Evolutionary conservation across 2,797 vertebrate genomes (phyloP).

Genomic region (Clarias laeviceps): DNA sequence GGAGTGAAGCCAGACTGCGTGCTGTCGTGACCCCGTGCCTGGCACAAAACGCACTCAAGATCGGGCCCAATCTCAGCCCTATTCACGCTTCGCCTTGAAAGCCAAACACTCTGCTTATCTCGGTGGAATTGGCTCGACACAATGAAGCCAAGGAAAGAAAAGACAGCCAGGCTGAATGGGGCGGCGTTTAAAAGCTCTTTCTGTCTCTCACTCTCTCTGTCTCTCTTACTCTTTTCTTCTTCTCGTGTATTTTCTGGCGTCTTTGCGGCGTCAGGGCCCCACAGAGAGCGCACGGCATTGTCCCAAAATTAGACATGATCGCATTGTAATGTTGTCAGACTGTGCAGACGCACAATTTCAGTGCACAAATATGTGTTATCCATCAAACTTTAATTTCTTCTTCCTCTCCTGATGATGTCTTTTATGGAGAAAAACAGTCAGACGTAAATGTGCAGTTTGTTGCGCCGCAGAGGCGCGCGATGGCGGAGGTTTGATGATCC

Average conservation of each 20-base stretch:
- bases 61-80: conserved; percentile 58
- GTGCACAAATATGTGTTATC: background rate
- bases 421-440: conserved; percentile 27
- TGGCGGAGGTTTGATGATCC: conserved; percentile 27
- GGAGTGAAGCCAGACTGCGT: conserved; percentile 59
- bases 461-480: background rate
- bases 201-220: conserved; percentile 23
- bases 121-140: conserved; percentile 65
- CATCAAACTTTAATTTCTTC: conserved; percentile 31
- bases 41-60: conserved; percentile 61
- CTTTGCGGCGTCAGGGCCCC: background rate
- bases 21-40: conserved; percentile 49
- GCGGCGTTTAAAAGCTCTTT: conserved; percentile 61
- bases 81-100: conserved; percentile 71
- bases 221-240: conserved; percentile 18
- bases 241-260: background rate
- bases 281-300: background rate
- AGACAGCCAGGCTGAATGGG: conserved; percentile 65
- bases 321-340: conserved; percentile 18
- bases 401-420: conserved; percentile 10
- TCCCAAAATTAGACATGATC: conserved; percentile 16
- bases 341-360: conserved; percentile 6
- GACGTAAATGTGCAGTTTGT: conserved; percentile 32
- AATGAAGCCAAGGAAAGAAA: conserved; percentile 66
- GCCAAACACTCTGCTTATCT: conserved; percentile 65